Conservation (phyloP, 1,140 invertebrate species). For the Pseudomyrmex gracilis region DNA sequence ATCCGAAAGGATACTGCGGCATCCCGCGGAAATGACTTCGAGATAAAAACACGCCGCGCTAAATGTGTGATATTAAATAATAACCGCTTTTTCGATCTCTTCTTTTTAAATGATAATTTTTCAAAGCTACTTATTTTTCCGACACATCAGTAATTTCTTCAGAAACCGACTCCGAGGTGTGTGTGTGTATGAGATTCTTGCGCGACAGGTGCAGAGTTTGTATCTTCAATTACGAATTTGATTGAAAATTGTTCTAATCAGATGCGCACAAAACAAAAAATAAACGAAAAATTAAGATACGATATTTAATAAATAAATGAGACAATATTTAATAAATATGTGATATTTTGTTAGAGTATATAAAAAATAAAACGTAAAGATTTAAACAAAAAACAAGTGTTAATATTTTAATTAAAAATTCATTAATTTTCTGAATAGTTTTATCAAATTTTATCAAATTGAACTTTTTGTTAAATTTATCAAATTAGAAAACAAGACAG, state of each 20-base stretch:
- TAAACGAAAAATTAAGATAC: neutral
- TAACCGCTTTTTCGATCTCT: constrained; percentile 37
- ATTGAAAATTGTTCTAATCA: neutral
- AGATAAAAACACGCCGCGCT: constrained; percentile 72
- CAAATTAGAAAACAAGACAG: too few relatives aligned
- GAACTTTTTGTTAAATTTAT: too few relatives aligned
- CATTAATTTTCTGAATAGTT: too few relatives aligned
- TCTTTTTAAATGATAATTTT: neutral
- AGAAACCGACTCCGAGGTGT: too few relatives aligned
- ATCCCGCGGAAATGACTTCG: constrained; percentile 75
- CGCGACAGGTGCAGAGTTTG: neutral
- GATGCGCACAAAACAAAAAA: too few relatives aligned
- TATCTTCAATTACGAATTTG: neutral
- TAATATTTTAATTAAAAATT: too few relatives aligned
- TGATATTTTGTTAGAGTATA: neutral
- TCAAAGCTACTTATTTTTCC: neutral
- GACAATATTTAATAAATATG: neutral
- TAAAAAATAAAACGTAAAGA: neutral
- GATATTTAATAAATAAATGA: neutral
- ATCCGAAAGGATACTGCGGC: constrained; percentile 74
- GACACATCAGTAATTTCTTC: too few relatives aligned
- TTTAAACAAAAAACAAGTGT: too few relatives aligned
- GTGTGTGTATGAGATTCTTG: too few relatives aligned
- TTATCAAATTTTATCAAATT: too few relatives aligned
- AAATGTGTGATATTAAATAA: constrained; percentile 62